phyloP scores from a whole-genome alignment of 2,113 vertebrate genomes.

The Tragelaphus strepsiceros region DNA sequence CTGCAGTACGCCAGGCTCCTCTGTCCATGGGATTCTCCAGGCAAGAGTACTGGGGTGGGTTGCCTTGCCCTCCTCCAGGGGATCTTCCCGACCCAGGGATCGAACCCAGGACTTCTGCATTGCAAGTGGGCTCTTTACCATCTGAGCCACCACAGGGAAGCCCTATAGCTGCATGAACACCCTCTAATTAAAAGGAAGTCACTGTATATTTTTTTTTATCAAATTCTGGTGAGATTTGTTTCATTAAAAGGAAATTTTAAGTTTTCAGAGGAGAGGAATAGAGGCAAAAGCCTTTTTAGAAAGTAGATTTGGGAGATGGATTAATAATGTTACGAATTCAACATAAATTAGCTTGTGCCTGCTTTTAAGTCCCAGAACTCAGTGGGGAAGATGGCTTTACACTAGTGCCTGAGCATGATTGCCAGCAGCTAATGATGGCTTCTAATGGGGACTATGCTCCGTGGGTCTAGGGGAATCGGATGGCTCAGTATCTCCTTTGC shows the following conservation, averaged over 20 bases:
- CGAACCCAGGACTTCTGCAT: not conserved
- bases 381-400: not conserved
- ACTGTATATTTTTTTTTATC: slow-evolving; percentile 1
- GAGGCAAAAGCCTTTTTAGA: not conserved
- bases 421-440: not conserved
- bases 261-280: not conserved
- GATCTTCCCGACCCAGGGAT: not conserved
- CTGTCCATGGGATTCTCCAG: not conserved
- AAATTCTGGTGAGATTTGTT: slow-evolving; percentile 22
- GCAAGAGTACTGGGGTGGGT: not conserved
- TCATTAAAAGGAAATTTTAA: slow-evolving; percentile 4
- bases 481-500: not conserved
- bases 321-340: not conserved
- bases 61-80: not conserved
- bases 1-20: not conserved
- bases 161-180: not conserved
- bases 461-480: not conserved
- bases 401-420: not conserved
- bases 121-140: not conserved
- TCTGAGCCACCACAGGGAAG: not conserved
- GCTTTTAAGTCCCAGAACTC: slow-evolving; percentile 3
- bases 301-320: not conserved
- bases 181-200: not conserved
- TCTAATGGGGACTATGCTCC: not conserved
- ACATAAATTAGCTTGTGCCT: not conserved